Percentiles rank a stretch among this genome's conserved stretches.
phyloP scores from a whole-genome alignment of 2,888 invertebrate genomes.

The Gastracanthus pulcherrimus region DNA sequence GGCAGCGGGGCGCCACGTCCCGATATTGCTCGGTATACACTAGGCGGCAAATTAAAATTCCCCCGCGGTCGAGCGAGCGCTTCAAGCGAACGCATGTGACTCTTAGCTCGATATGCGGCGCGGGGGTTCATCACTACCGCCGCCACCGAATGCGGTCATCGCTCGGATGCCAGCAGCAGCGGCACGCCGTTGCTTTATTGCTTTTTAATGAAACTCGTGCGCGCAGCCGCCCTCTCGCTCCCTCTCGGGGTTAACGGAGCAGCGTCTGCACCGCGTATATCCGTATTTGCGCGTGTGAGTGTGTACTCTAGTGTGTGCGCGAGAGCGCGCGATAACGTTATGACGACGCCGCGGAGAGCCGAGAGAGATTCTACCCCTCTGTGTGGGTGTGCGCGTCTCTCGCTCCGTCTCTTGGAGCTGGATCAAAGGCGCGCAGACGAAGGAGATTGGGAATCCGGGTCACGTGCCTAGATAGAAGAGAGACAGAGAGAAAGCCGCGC shows the following conservation, averaged over 20 bases:
- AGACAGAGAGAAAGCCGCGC: background rate
- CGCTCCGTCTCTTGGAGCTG: slow-evolving; percentile 9
- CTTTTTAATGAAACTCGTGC: slow-evolving; percentile 54
- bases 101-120: slow-evolving; percentile 24
- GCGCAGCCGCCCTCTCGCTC: background rate
- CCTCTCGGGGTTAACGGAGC: slow-evolving; percentile 40
- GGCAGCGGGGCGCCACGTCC: background rate
- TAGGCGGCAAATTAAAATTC: slow-evolving; percentile 43
- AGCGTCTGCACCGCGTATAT: background rate
- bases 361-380: background rate
- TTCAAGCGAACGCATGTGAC: slow-evolving; percentile 42
- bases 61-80: slow-evolving; percentile 17
- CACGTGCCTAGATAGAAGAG: slow-evolving; percentile 56
- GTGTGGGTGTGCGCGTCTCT: background rate
- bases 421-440: slow-evolving; percentile 45
- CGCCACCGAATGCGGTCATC: slow-evolving; percentile 44
- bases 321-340: slow-evolving; percentile 40
- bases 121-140: slow-evolving; percentile 31
- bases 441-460: slow-evolving; percentile 61
- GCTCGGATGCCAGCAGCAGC: slow-evolving; percentile 21
- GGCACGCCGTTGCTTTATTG: slow-evolving; percentile 37
- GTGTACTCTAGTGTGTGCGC: too few species aligned
- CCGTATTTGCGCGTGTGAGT: background rate
- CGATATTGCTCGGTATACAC: slow-evolving; percentile 48
- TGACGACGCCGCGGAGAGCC: slow-evolving; percentile 18